Base-by-base conservation (phyloP, 92 coral and sea anemone genomes). In the Zoanthus sansibaricus region DNA sequence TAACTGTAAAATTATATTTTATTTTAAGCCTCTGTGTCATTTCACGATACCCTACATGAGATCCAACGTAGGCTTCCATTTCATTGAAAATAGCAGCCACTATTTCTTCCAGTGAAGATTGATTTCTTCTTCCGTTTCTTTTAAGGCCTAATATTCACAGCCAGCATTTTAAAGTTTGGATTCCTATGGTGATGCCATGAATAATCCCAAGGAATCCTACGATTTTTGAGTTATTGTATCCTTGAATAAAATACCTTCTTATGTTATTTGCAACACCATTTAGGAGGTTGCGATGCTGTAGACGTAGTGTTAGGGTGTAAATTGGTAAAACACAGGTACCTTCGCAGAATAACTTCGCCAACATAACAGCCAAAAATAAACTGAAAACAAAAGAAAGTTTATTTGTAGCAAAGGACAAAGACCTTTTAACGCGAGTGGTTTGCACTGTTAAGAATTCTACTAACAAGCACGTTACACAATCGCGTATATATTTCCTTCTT, bases 21-120 rank as follows among this genome's bases (percentile, higher is more conserved):
- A 84, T 15, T 77, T 89, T 89, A 17, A 83, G 87, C 76, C 91
- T 79, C 82, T 77, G 83, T 6, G 91, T 88, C 87, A 88, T 88
- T 46, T 82, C 91, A 6, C 87, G 83, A 88, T 82, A 88, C 47
- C 91, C 91, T 64, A 82, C 77, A 16, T 71, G 72, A 74, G 91
- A 82, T 18, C 87, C 91, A 31, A 82, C 87, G 54, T 64, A 88
- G 58, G 72, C 83, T 58, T 88, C 86, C 49, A 71, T 82, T 88
- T 88, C 91, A n/a, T 56, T 88, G 49, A 88, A 17, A 49, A 88
- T 88, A 2, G 91, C 91, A 47, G 67, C 32, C 72, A 80, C 87
- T 47, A 82, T 82, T 18, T 45, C 91, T 30, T 49, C 9, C 83
- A 82, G 45, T 48, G 83, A 74, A 18, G 87, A 67, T 80, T 88